Base-by-base conservation (phyloP, 2,797 vertebrate species). In the Iguana delicatissima region DNA sequence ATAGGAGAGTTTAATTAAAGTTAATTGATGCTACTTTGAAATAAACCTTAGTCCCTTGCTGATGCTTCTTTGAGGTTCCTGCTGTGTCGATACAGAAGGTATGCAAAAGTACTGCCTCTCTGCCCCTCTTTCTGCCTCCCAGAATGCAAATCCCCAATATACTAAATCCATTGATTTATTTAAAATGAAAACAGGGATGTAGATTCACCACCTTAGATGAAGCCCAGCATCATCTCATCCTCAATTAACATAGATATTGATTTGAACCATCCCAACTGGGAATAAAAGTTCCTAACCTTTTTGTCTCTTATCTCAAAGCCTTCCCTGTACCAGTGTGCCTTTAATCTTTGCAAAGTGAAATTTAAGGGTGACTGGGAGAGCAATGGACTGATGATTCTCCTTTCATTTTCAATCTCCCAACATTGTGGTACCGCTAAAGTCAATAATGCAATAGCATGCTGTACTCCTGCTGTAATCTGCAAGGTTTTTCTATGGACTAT, bases 161-260 rank as follows among this genome's bases (percentile, higher is more conserved):
- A 81, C 50, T 84, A 87, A 91, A 87, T n/a, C 29, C 81, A 87
- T 81, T 87, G 85, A 81, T 89, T 91, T 85, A 87, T 89, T 91
- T 91, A 81, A 89, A 93, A 85, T 84, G 73, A 79, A 89, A 92
- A 80, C 84, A 38, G 80, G 85, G 80, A 81, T 76, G 42, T 9
- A 24, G 18, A 4, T 80, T 89, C 69, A 57, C 77, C 76, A 35
- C 38, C 59, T 80, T 57, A 62, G 46, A 26, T 89, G 46, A 42
- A 42, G 42, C 46, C 46, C 7, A 76, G 69, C 35, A 67, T 87
- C 74, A 74, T 57, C 64, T 84, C 76, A 89, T 91, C 89, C 87
- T 84, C 87, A 67, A 89, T 89, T 91, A 89, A 76, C 84, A 76
- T 64, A 69, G 18, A 50, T 82, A 85, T 84, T 80, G 83, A 91